A percentile compares a stretch with the other conserved stretches of the same genome.
Evolutionary conservation across 2,797 vertebrate species (phyloP).

Genomic region (Otolemur crassicaudatus): DNA sequence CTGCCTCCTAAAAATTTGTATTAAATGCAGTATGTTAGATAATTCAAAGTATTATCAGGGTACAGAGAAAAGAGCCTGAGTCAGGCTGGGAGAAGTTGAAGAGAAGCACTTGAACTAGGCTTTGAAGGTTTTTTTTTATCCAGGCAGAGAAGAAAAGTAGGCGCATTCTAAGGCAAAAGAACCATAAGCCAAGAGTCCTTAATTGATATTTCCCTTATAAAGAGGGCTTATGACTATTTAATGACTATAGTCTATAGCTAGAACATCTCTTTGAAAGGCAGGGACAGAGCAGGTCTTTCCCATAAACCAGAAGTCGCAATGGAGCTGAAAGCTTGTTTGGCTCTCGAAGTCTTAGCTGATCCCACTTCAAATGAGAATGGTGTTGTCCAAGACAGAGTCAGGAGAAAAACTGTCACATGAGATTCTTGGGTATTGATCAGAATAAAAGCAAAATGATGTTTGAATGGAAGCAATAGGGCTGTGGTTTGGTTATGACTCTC

Average conservation of each 20-base stretch:
- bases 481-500: not conserved
- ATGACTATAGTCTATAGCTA: not conserved
- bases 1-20: not conserved
- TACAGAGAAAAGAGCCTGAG: not conserved
- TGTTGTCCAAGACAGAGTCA: not conserved
- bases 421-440: not conserved
- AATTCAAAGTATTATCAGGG: conserved; percentile 7
- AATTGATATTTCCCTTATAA: conserved; percentile 12
- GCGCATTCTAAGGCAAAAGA: not conserved
- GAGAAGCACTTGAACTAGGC: not conserved
- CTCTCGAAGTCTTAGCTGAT: not conserved
- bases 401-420: not conserved
- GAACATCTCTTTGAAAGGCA: not conserved
- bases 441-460: conserved; percentile 31
- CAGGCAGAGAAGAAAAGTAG: not conserved
- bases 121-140: not conserved
- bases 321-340: not conserved
- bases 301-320: not conserved
- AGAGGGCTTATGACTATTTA: conserved; percentile 1
- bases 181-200: not conserved
- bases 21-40: not conserved
- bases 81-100: not conserved
- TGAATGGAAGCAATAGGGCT: not conserved
- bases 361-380: not conserved
- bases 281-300: not conserved